phyloP scores from a whole-genome alignment of 2,888 invertebrate genomes.

The Athetis lepigone region DNA sequence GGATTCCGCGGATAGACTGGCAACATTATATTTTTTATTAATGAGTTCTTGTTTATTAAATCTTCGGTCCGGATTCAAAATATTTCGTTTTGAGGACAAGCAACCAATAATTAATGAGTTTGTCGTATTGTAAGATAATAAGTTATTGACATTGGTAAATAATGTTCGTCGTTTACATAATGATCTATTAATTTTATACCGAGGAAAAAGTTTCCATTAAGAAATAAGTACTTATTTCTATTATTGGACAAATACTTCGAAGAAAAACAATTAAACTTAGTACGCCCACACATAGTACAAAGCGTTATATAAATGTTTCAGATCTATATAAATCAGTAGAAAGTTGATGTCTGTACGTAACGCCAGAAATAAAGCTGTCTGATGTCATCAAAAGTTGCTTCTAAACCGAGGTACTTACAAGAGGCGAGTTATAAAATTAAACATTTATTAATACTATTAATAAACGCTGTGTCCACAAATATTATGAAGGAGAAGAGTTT shows the following conservation, averaged over 20 bases:
- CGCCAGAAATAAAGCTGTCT: not conserved
- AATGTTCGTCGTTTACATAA: too few relatives aligned
- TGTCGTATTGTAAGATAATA: too few relatives aligned
- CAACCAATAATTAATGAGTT: not conserved
- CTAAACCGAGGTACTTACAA: too few relatives aligned
- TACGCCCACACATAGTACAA: not conserved
- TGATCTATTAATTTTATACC: not conserved
- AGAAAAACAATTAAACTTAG: not conserved
- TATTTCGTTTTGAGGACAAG: not conserved
- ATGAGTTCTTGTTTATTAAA: constrained; percentile 20
- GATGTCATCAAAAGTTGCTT: constrained; percentile 22
- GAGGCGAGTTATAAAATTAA: too few relatives aligned
- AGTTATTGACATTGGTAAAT: too few relatives aligned
- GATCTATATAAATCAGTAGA: not conserved
- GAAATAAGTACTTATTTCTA: not conserved
- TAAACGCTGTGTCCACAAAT: too few relatives aligned
- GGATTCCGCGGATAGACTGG: constrained; percentile 23
- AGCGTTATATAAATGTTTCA: not conserved
- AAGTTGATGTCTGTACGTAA: constrained; percentile 9
- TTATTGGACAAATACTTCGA: not conserved
- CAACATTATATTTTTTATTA: constrained; percentile 36
- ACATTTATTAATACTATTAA: too few relatives aligned
- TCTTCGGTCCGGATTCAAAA: not conserved
- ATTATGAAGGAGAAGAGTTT: too few relatives aligned
- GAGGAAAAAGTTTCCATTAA: not conserved